Evolutionary conservation across 2,113 vertebrate species (phyloP), one percentile per base, ranked within the genome.

Genomic region (Varanus komodoensis): DNA sequence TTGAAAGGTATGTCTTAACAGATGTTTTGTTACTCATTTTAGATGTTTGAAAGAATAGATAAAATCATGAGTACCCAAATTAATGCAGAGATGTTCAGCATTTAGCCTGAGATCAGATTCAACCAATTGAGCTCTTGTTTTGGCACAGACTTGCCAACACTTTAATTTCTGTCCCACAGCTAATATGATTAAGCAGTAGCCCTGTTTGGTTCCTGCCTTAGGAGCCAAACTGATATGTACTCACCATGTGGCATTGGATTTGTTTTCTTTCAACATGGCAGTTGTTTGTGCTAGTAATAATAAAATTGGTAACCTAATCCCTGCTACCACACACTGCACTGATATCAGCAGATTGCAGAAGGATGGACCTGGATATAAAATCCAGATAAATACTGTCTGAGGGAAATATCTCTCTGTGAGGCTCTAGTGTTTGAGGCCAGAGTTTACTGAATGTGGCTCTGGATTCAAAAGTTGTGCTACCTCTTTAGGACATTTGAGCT

Each of bases 1-100:
- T 64, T 64, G 64, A 83, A 92, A 84, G 0, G 0, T 29, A 81
- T 93, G 87, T 86, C 80, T 81, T 23, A 25, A 89, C 73, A 94
- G 85, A 81, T 78, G n/a, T 91, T 8, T 15, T 34, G 0, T 68
- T 21, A 15, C 79, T 90, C 34, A 85, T 73, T 3, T 87, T 92
- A 0, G 19, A 84, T 69, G 90, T 57, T 32, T 93, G 68, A 32
- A 82, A 50, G 85, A 38, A 14, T 29, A 68, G 61, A 69, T 89
- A 68, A 78, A 89, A 69, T 38, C 21, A 57, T 38, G 57, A n/a
- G 8, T 57, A 57, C 27, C 25, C 27, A 69, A 54, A 38, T 71
- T 54, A 73, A 71, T 12, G 27, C 69, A 77, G 32, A 52, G 50
- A 44, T 84, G 27, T 44, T 80, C 29, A n/a, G 11, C 19, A 25